Evolutionary conservation across 2,113 vertebrate species (phyloP), one percentile per base, ranked within the genome.

Genomic region (Melierax canorus): DNA sequence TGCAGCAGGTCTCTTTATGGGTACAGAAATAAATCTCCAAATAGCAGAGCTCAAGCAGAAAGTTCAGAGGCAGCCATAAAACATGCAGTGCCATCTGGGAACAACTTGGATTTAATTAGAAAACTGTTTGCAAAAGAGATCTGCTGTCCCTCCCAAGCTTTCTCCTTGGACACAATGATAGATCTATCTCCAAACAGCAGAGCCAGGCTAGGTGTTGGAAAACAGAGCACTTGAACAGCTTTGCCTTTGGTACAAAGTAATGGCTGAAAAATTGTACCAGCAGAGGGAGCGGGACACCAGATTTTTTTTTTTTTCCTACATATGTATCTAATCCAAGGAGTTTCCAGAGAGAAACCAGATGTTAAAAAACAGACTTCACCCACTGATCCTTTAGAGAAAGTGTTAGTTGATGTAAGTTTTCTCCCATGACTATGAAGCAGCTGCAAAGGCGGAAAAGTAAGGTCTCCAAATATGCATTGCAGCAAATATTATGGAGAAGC

Each of bases 231-330:
- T 7, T 24, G 26, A 55, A 11, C 46, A 19, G 15, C 38, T 59
- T 17, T 4, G 9, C 11, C 27, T 90, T 43, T 32, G 85, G 51
- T 26, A 38, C 27, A 6, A 38, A 56, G 72, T 0, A 21, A 55
- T 63, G 94, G 64, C 64, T 96, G 46, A 76, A n/a, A 83, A 43
- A 67, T 72, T 83, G 64, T 32, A 68, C 97, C 97, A 97, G 91
- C 90, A 97, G 97, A 88, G 95, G 97, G 97, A 97, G 97, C 1
- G 96, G 96, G 89, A 96, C 79, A 74, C 94, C 94, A 83, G 90
- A 60, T 84, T 94, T 96, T 84, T 76, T 66, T 34, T 66, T 34
- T 66, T 34, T 50, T 16, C 30, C 64, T 39, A 5, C 14, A 0
- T 8, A 6, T 7, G 10, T 13, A 15, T 23, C n/a, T 46, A 22